Base-by-base conservation (phyloP, 1,140 invertebrate species). In the Camponotus vicinus region DNA sequence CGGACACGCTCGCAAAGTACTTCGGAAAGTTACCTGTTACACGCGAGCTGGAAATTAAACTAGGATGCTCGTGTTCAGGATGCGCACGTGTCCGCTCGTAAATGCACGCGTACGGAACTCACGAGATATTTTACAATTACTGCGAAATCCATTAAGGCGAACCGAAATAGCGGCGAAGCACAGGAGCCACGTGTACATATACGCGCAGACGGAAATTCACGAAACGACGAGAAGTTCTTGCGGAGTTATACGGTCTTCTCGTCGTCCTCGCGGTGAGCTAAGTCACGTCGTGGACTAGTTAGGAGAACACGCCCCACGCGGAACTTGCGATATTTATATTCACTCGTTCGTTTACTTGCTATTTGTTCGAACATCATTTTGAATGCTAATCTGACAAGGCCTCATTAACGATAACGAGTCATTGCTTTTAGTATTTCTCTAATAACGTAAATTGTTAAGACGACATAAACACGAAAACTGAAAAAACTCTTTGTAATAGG, bases 71-170 rank as follows among this genome's bases (percentile, higher is more conserved):
- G 76, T 86, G 86, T 80, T 77, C 70, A 84, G 63, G 77, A 83
- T 40, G 70, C 75, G 59, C 88, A 70, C 73, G 84, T 87, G 84
- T 87, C 84, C 83, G 83, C 90, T 92, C 67, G 83, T 87, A 88
- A 83, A 88, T 82, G 84, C 76, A 88, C 86, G 83, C 85, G 87
- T 84, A 79, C 85, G 87, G 80, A 93, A 93, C 92, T 93, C 91
- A 61, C 83, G 85, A 93, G 88, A 94, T 93, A 93, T 91, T 93
- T 94, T 92, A 94, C 92, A 94, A 93, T 95, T 95, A 94, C 92
- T 93, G 90, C 89, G 92, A 94, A 94, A 94, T 94, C 93, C 93
- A 94, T 94, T 94, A 94, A 93, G 92, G 90, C 89, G 87, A 91
- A 88, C 88, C 90, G 87, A 87, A 91, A 92, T 89, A 90, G 71